A percentile compares a stretch with the other conserved stretches of the same genome.
Conservation (phyloP, 2,797 vertebrate species). For the Sebastes taczanowskii region DNA sequence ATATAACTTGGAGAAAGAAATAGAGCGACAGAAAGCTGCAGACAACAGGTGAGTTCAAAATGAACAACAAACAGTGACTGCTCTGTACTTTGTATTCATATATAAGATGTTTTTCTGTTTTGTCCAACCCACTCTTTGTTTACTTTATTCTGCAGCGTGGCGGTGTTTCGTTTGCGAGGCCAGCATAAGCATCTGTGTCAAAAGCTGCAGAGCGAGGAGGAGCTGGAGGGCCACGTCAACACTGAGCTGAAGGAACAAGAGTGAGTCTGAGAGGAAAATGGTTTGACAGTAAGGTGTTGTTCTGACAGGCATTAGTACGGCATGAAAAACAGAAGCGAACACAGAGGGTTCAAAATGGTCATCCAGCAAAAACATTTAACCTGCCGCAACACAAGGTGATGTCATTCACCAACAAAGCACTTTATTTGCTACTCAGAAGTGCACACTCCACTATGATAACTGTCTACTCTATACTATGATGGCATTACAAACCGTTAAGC, state of each 20-base stretch:
- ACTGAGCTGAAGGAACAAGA: slow-evolving; percentile 73
- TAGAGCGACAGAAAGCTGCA: slow-evolving; percentile 71
- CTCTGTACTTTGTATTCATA: neutral
- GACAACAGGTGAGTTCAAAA: slow-evolving; percentile 80
- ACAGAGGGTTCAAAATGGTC: neutral
- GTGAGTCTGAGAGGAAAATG: slow-evolving; percentile 67
- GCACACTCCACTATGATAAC: neutral
- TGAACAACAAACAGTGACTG: neutral
- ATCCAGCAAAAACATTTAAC: neutral
- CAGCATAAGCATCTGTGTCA: slow-evolving; percentile 70
- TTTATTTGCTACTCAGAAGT: neutral
- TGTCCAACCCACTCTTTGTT: neutral
- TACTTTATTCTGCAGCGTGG: slow-evolving; percentile 70
- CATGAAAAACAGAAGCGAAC: neutral
- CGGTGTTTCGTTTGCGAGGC: slow-evolving; percentile 80
- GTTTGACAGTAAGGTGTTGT: slow-evolving; percentile 11
- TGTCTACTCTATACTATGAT: neutral
- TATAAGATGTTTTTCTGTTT: neutral
- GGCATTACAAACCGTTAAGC: neutral
- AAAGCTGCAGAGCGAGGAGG: slow-evolving; percentile 82
- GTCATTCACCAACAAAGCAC: neutral
- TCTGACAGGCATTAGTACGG: slow-evolving; percentile 7
- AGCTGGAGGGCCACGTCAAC: slow-evolving; percentile 71
- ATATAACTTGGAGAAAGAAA: slow-evolving; percentile 74
- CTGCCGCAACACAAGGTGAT: neutral